Evolutionary conservation across 2,113 vertebrate species (phyloP).

Genomic region (Pionites leucogaster): DNA sequence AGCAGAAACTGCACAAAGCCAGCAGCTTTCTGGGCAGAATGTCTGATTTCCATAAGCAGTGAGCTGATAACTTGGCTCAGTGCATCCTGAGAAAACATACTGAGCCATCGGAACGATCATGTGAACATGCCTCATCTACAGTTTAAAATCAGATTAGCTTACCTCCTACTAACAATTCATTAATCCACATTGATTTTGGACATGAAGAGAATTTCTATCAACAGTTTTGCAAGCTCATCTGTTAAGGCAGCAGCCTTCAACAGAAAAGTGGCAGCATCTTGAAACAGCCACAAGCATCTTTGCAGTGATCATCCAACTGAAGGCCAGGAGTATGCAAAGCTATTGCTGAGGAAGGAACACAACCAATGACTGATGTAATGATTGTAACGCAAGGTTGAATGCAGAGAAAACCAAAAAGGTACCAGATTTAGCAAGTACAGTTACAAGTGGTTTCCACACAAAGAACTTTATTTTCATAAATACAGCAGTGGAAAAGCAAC

Average conservation of each 20-base stretch:
- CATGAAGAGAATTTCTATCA: rapidly evolving
- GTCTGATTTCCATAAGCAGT: not conserved
- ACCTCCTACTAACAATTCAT: not conserved
- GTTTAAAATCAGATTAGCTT: not conserved
- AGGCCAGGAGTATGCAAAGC: not conserved
- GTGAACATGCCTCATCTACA: not conserved
- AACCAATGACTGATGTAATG: rapidly evolving
- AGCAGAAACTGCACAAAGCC: not conserved
- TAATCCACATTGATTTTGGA: not conserved
- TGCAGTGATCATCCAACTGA: not conserved
- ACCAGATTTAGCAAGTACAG: not conserved
- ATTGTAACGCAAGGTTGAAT: not conserved
- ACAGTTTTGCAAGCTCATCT: not conserved
- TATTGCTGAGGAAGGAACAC: not conserved
- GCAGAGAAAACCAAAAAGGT: not conserved
- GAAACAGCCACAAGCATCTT: not conserved
- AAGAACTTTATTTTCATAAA: conserved; percentile 52
- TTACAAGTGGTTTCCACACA: not conserved
- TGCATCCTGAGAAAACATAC: not conserved
- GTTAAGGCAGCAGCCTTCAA: not conserved
- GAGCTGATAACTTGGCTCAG: not conserved
- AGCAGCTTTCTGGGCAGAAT: not conserved
- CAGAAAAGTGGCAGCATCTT: not conserved
- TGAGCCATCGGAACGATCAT: not conserved
- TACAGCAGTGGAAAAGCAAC: conserved; percentile 27